These are phyloP conservation scores for Drosophila ambigua DNA, from an alignment of 1,140 invertebrate genomes.

Conservation along the genomic window DNA sequence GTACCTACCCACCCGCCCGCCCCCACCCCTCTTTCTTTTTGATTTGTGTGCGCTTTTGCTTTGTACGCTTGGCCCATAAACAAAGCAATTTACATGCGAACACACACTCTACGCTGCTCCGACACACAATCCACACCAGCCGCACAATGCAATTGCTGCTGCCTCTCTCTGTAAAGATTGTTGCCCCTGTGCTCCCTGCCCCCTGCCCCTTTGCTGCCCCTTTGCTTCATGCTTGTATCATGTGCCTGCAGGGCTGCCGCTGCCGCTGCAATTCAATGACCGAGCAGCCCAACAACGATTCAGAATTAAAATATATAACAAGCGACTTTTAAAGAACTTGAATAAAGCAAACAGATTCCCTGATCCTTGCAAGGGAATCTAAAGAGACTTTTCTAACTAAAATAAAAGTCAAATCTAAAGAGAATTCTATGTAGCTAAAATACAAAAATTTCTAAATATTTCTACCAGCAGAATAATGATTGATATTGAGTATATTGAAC, in stretches of 20 bases:
- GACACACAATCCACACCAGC: neutral
- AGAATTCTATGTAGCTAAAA: no score
- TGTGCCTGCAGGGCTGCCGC: neutral
- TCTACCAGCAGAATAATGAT: no score
- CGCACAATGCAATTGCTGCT: constrained; percentile 35
- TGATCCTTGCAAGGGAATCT: no score
- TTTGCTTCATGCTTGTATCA: no score
- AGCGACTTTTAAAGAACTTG: no score
- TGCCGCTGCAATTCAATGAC: constrained; percentile 53
- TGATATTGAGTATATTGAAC: no score
- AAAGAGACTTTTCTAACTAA: no score
- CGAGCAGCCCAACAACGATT: constrained; percentile 18
- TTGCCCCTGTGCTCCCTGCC: neutral
- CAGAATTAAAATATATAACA: no score
- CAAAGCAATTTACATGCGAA: constrained; percentile 63
- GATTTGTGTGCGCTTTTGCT: constrained; percentile 39
- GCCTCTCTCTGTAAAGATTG: constrained; percentile 45
- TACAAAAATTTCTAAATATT: no score
- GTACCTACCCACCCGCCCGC: neutral
- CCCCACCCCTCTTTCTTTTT: constrained; percentile 2
- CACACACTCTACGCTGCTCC: constrained; percentile 1
- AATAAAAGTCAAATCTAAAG: no score
- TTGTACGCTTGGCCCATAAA: constrained; percentile 54
- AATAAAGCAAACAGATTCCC: no score
- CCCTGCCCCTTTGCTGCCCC: no score